A percentile compares a stretch with the other conserved stretches of the same genome.
phyloP scores from a whole-genome alignment of 2,888 invertebrate genomes.

The Parapristionchus giblindavisi region DNA sequence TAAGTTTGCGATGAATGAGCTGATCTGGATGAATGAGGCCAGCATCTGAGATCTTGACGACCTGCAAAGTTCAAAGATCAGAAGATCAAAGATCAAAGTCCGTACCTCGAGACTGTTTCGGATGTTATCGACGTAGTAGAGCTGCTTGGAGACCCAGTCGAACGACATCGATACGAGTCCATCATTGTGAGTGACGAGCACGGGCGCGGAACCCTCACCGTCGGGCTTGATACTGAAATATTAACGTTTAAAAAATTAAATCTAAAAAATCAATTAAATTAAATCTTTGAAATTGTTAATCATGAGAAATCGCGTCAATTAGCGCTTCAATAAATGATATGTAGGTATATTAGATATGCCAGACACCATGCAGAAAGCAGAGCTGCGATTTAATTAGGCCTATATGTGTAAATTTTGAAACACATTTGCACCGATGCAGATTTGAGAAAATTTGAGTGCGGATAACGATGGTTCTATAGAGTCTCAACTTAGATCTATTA shows the following conservation, averaged over 20 bases:
- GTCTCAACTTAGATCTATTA: too few species aligned
- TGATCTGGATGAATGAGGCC: conserved; percentile 67
- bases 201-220: conserved; percentile 71
- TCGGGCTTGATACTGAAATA: conserved; percentile 77
- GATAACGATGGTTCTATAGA: too few species aligned
- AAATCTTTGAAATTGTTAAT: too few species aligned
- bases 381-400: too few species aligned
- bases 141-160: conserved; percentile 93
- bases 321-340: too few species aligned
- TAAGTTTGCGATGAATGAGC: conserved; percentile 64
- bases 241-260: not conserved
- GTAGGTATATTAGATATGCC: too few species aligned
- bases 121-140: conserved; percentile 92
- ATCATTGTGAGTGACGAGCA: conserved; percentile 93
- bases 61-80: conserved; percentile 27
- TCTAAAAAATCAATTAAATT: too few species aligned
- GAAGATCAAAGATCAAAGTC: not conserved
- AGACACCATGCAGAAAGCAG: too few species aligned
- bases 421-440: too few species aligned
- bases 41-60: conserved; percentile 44
- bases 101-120: conserved; percentile 89
- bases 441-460: too few species aligned
- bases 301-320: too few species aligned
- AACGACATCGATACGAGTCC: conserved; percentile 94
- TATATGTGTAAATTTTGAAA: too few species aligned